Base-by-base conservation (phyloP, 2,113 vertebrate genomes). In the Microcebus lehilahytsara region DNA sequence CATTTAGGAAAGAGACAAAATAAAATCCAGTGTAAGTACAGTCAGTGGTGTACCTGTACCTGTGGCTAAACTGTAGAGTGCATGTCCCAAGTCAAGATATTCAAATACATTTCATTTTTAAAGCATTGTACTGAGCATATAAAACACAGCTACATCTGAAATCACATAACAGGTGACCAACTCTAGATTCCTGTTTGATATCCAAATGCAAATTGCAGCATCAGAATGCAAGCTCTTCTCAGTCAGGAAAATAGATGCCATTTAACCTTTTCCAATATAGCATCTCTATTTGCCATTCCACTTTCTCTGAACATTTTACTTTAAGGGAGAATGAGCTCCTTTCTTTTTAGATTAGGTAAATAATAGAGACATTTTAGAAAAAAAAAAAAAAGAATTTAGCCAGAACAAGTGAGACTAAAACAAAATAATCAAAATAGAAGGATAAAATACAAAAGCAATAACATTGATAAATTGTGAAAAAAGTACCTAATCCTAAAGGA, bases 361-460 rank as follows among this genome's bases (percentile, higher is more conserved):
- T 90, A 96, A 56, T 34, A 2, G 2, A 71, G 19, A 83, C 0
- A 53, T 37, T 92, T 95, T 92, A 8, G 56, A 22, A 58, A 46
- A 3, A 19, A 60, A 37, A 91, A 79, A 60, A 60, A 91, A 79
- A 60, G 1, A 46, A 46, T 1, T 20, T 86, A 87, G 51, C 27
- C 30, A 69, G 66, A 79, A 92, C 60, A 62, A 27, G 53, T 17
- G 30, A 90, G 58, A 58, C 40, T 42, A 81, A 91, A 72, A 20
- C 62, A 84, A 80, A 83, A 90, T 75, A 32, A 85, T 85, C 74
- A 90, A 93, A 93, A 86, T 53, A 86, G 66, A 85, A 79, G 22
- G 27, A 9, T 42, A 81, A 62, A 77, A 78, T 75, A 72, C 13
- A 58, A 85, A 97, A 87, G 30, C 10, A 71, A 60, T 78, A 62